Evolutionary conservation across 2,113 vertebrate genomes (phyloP), one percentile per base, ranked within the genome.

Genomic region (Poeciliopsis turrubarensis): DNA sequence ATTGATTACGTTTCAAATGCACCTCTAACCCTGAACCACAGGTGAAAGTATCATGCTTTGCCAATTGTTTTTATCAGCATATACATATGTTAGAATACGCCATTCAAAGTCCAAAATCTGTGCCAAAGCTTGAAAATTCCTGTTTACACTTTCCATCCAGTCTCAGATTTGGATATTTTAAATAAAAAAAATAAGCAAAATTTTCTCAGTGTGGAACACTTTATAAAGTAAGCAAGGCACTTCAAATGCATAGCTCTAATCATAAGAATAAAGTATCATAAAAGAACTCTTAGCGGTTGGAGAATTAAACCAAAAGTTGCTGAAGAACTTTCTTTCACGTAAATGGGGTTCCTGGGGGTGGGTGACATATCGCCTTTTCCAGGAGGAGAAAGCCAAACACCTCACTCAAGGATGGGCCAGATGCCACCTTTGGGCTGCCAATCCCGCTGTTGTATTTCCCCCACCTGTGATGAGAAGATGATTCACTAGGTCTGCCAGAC

Each of bases 401-500:
- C 87, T 86, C 83, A 71, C 83, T 92, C 87, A 86, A 84, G 86
- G 77, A 65, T 31, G 17, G 80, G 88, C 86, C 78, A 86, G 89
- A 84, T 74, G 76, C 86, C 89, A 86, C 90, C 89, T 91, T 90
- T 84, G 79, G 83, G 87, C 88, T 89, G 89, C 90, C 90, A 91
- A 90, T 91, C 87, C 84, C 86, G 47, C 86, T 87, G 90, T 84
- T 90, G 88, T 89, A 81, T 86, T 91, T 84, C 80, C 86, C 79
- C 88, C 89, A 91, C 89, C 90, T 91, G 92, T 91, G 89, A 89
- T 72, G 79, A 83, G 87, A 87, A 86, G 82, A 89, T 91, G 91
- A 93, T 90, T 90, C 91, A 93, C 89, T 85, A 30, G 81, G 82
- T 79, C 84, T 89, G 92, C 92, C 92, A 89, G 89, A 89, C 86